These are phyloP conservation scores for Pandemis cinnamomeana DNA, from an alignment of 2,888 invertebrate genomes.

Conservation along the genomic window DNA sequence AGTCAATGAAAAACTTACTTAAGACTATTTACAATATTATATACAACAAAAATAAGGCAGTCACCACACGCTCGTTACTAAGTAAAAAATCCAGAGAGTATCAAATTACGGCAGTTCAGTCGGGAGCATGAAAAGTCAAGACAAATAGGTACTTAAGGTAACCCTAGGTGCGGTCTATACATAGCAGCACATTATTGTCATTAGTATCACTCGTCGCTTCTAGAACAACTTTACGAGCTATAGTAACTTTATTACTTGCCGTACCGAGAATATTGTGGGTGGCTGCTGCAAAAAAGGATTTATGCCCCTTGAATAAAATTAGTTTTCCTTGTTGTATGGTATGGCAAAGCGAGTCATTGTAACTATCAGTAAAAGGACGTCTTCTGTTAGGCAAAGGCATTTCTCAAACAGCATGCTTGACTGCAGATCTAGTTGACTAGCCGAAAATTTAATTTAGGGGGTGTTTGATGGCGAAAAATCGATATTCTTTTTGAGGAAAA, in stretches of 20 bases:
- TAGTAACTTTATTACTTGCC: conserved; percentile 25
- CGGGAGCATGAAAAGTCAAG: too few species aligned
- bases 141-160: background rate
- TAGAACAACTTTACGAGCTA: conserved; percentile 34
- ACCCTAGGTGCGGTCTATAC: conserved; percentile 6
- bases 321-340: background rate
- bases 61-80: too few species aligned
- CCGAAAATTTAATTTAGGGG: too few species aligned
- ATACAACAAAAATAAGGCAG: too few species aligned
- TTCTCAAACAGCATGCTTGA: background rate
- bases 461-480: too few species aligned
- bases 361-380: background rate
- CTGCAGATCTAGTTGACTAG: too few species aligned
- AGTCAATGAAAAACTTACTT: too few species aligned
- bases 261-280: conserved; percentile 20
- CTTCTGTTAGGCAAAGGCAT: background rate
- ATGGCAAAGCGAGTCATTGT: background rate
- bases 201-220: conserved; percentile 21
- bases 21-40: too few species aligned
- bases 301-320: background rate
- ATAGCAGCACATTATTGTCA: conserved; percentile 17
- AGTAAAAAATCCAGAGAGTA: too few species aligned
- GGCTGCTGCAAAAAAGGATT: background rate
- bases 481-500: too few species aligned
- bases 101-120: too few species aligned